phyloP scores from a whole-genome alignment of 1,140 invertebrate genomes.

The Heliconius melpomene region DNA sequence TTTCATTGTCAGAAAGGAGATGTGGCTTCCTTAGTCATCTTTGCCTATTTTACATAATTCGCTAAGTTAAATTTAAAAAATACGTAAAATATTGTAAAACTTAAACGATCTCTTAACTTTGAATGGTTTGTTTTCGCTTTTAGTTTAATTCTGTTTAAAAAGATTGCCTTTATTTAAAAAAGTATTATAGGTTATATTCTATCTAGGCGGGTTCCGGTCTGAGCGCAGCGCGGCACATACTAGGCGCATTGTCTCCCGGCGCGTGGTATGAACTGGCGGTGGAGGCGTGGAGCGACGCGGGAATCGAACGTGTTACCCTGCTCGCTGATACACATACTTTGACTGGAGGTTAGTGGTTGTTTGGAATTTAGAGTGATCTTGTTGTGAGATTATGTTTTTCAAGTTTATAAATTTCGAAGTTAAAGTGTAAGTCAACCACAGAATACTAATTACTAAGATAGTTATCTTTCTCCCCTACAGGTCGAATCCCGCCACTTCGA shows the following conservation, averaged over 20 bases:
- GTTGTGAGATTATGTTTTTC: background rate
- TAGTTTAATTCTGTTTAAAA: too few species aligned
- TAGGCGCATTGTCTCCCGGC: constrained; percentile 86
- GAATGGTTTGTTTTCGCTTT: too few species aligned
- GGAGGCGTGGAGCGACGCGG: constrained; percentile 89
- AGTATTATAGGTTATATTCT: too few species aligned
- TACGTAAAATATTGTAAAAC: too few species aligned
- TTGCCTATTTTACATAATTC: too few species aligned
- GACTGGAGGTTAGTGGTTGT: constrained; percentile 63
- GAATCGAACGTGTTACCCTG: constrained; percentile 78
- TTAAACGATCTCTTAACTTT: too few species aligned
- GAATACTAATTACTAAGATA: background rate
- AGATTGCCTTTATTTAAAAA: too few species aligned
- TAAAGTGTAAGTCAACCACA: too few species aligned
- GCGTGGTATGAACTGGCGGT: constrained; percentile 88
- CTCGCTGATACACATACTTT: constrained; percentile 75
- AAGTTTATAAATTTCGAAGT: background rate
- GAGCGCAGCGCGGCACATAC: constrained; percentile 84
- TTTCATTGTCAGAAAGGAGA: too few species aligned
- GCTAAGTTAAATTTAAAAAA: too few species aligned
- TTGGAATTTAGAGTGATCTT: background rate
- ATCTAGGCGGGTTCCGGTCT: constrained; percentile 70
- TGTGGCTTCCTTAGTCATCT: too few species aligned
- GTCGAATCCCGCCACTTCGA: constrained; percentile 69
- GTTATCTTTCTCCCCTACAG: constrained; percentile 41